Evolutionary conservation across 2,797 vertebrate species (phyloP).

Genomic region (Amphiprion clarkii): DNA sequence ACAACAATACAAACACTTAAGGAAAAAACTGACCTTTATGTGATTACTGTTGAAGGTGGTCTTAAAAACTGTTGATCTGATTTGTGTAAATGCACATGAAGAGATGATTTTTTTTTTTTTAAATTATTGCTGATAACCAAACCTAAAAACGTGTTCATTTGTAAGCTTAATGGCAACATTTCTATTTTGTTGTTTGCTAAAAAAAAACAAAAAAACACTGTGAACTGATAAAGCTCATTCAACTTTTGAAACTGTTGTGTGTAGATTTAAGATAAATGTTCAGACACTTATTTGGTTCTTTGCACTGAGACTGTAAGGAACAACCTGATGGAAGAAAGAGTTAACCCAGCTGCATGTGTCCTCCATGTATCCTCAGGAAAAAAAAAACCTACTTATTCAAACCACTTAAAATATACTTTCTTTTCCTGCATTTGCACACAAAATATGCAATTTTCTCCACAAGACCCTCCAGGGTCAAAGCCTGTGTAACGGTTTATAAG

Average conservation of each 20-base stretch:
- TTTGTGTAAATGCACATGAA: not conserved
- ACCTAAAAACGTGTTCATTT: not conserved
- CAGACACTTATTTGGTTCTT: not conserved
- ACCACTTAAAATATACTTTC: not conserved
- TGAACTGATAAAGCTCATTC: constrained; percentile 27
- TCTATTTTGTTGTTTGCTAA: constrained; percentile 1
- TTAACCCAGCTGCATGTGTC: not conserved
- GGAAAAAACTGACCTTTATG: constrained; percentile 5
- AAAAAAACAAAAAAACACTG: constrained; percentile 13
- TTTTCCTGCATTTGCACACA: not conserved
- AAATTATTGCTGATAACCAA: not conserved
- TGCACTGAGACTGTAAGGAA: not conserved
- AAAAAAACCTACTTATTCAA: not conserved
- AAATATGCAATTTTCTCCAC: not conserved
- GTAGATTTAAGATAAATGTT: not conserved
- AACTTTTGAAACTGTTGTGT: not conserved
- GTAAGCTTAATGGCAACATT: not conserved
- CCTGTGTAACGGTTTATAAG: constrained; percentile 1
- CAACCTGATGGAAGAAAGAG: not conserved
- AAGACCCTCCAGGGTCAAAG: not conserved
- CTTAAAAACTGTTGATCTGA: not conserved
- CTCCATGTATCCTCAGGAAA: not conserved
- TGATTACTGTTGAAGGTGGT: not conserved
- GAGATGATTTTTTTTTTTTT: not conserved
- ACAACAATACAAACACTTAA: constrained; percentile 18